Evolutionary conservation across 2,888 invertebrate genomes (phyloP).

Genomic region (Thysanoteuthis rhombus): DNA sequence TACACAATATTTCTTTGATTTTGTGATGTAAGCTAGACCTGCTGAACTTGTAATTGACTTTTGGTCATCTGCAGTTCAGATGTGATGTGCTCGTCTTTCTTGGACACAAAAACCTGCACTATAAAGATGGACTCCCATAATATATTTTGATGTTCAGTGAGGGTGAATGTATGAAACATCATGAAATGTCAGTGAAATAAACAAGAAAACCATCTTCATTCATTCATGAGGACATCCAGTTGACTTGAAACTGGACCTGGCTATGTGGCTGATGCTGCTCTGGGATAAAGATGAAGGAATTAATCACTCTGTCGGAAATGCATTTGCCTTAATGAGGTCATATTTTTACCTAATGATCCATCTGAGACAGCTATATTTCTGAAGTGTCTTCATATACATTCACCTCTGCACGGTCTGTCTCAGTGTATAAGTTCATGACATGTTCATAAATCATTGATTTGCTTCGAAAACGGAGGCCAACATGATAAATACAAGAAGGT

Average conservation of each 20-base stretch:
- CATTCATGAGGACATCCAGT: background rate
- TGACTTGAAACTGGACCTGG: background rate
- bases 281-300: background rate
- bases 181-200: background rate
- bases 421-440: background rate
- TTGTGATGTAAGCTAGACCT: no score
- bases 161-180: no score
- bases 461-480: background rate
- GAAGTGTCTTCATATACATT: background rate
- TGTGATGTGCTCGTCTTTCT: no score
- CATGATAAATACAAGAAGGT: background rate
- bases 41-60: no score
- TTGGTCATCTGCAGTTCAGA: no score
- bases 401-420: background rate
- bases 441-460: background rate
- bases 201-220: background rate
- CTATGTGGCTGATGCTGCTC: background rate
- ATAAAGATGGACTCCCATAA: no score
- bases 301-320: background rate
- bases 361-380: background rate
- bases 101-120: no score
- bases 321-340: background rate
- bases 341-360: slow-evolving; percentile 12
- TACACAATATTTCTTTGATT: no score
- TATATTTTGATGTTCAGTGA: no score